Evolutionary conservation across 2,797 vertebrate genomes (phyloP).

Genomic region (Parauchenoglanis punctatus): DNA sequence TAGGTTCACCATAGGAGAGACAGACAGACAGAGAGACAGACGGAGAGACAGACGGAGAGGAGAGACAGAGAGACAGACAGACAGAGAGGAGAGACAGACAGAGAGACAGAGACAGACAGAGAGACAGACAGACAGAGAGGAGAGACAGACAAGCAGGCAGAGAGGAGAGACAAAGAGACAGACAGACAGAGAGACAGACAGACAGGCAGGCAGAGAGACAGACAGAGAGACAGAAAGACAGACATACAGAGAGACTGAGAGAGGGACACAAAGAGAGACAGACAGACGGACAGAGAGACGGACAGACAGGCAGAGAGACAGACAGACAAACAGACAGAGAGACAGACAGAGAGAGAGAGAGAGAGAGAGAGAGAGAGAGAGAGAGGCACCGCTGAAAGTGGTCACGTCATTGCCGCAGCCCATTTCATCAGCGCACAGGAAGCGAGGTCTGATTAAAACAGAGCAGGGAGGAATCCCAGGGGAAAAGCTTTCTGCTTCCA

Average conservation of each 20-base stretch:
- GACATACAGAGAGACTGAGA: no score
- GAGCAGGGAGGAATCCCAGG: slow-evolving; percentile 50
- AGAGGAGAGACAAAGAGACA: no score
- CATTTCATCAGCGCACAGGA: slow-evolving; percentile 47
- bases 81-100: background rate
- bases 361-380: background rate
- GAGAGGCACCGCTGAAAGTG: background rate
- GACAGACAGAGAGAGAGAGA: no score
- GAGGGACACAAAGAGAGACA: no score
- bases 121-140: background rate
- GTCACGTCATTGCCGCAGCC: slow-evolving; percentile 18
- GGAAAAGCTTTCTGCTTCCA: slow-evolving; percentile 58
- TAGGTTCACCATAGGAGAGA: background rate
- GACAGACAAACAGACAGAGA: no score
- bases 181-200: no score
- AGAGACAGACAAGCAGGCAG: background rate
- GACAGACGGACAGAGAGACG: no score
- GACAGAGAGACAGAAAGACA: no score
- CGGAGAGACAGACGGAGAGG: no score
- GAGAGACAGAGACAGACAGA: background rate
- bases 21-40: background rate
- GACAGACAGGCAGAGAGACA: background rate
- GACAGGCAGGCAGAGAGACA: no score
- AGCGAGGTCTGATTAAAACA: slow-evolving; percentile 55
- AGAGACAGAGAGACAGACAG: no score